Evolutionary conservation across 35 echinoderm and acorn worm species (phyloP).

Genomic region (Heliocidaris erythrogramma): DNA sequence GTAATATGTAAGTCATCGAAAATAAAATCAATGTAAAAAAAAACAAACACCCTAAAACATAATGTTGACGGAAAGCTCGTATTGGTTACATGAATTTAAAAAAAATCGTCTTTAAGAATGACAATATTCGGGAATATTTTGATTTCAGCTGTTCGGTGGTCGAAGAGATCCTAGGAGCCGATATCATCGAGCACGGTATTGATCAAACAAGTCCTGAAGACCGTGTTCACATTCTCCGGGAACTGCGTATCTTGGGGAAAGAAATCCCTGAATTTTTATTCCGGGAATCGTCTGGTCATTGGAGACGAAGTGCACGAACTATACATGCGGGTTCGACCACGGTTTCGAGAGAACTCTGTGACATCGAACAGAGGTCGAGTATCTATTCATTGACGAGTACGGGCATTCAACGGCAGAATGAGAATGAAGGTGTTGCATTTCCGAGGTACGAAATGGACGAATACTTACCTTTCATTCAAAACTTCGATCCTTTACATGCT

Average conservation of each 20-base stretch:
- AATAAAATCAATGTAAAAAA: too few relatives aligned
- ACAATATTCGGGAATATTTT: background rate
- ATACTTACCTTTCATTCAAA: too few relatives aligned
- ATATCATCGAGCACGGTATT: conserved; percentile 89
- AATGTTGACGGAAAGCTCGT: too few relatives aligned
- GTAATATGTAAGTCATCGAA: too few relatives aligned
- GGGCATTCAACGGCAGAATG: background rate
- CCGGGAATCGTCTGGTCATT: background rate
- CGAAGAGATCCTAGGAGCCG: conserved; percentile 87
- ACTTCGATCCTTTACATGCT: too few relatives aligned
- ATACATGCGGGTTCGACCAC: background rate
- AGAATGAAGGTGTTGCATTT: background rate
- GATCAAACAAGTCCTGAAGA: conserved; percentile 60
- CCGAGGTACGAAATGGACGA: background rate
- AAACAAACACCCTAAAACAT: too few relatives aligned
- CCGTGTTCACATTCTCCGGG: conserved; percentile 33
- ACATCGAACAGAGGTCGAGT: conserved; percentile 10
- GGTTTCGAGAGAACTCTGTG: background rate
- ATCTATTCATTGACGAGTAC: background rate
- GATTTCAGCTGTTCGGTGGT: conserved; percentile 64
- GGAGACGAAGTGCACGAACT: conserved; percentile 25
- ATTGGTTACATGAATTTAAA: too few relatives aligned
- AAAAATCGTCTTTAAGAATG: background rate
- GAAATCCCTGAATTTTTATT: conserved; percentile 20
- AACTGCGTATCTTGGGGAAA: conserved; percentile 53